Conservation (phyloP, 2,113 vertebrate species). For the Notarius lentiginosus region DNA sequence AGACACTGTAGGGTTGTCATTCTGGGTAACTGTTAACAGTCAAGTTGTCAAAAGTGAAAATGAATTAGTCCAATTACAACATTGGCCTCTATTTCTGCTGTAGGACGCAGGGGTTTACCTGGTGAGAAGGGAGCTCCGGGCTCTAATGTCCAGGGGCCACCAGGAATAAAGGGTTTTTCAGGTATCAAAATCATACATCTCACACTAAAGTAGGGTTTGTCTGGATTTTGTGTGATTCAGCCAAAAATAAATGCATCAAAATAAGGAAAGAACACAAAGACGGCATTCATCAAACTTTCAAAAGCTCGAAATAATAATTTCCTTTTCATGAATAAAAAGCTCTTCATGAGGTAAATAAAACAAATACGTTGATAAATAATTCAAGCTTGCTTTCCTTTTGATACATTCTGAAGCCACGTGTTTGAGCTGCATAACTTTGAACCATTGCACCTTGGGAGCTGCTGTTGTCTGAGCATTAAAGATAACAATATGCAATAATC, state of each 20-base stretch:
- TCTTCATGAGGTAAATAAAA: neutral
- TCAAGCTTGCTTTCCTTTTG: neutral
- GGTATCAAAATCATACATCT: conserved; percentile 58
- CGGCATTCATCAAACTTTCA: neutral
- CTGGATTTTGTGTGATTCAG: neutral
- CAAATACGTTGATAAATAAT: neutral
- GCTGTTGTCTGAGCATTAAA: neutral
- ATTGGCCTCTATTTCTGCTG: neutral
- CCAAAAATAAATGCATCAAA: neutral
- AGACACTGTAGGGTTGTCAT: neutral
- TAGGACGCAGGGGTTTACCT: conserved; percentile 65
- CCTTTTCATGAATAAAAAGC: neutral
- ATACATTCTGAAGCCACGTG: neutral
- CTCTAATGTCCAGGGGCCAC: conserved; percentile 64
- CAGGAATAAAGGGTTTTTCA: conserved; percentile 71
- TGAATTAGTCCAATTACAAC: neutral
- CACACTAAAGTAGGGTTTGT: neutral
- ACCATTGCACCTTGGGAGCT: neutral
- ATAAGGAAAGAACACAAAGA: neutral
- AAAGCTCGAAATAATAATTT: neutral
- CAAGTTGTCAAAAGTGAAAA: neutral
- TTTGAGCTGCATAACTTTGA: neutral
- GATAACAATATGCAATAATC: neutral
- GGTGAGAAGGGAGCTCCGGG: conserved; percentile 69
- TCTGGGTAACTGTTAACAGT: neutral